Evolutionary conservation across 23 tunicate genomes (phyloP).

Genomic region (Corella eumyota): DNA sequence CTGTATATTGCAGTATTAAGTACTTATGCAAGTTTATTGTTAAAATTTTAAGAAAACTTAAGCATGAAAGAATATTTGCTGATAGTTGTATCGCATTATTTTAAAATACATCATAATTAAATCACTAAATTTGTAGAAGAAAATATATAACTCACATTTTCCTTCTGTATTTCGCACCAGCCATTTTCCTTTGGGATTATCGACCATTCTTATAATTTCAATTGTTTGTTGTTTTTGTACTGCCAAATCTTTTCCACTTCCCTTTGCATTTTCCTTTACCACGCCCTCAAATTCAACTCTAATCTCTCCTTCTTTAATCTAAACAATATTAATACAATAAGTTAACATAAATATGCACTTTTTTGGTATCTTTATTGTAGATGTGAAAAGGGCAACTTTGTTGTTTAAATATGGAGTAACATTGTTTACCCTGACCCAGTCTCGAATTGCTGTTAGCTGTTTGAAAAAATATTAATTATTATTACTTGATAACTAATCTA

Average conservation of each 20-base stretch:
- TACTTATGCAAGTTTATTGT: no score
- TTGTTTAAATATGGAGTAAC: no score
- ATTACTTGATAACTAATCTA: no score
- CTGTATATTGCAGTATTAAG: no score
- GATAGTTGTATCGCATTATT: no score
- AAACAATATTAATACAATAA: conserved; percentile 6
- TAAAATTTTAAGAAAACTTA: no score
- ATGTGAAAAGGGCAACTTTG: no score
- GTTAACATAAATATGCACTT: neutral
- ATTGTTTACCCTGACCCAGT: no score
- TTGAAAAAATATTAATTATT: no score
- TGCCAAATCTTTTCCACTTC: conserved; percentile 7
- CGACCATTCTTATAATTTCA: conserved; percentile 37
- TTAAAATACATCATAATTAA: neutral
- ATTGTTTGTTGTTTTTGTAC: conserved; percentile 24
- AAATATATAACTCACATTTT: conserved; percentile 29
- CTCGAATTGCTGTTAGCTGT: no score
- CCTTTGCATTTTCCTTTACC: conserved; percentile 18
- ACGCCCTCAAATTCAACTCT: conserved; percentile 7
- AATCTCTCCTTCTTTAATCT: conserved; percentile 58
- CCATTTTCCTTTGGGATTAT: conserved; percentile 57
- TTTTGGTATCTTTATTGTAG: no score
- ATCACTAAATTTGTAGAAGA: neutral
- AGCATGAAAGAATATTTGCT: no score
- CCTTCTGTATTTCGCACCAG: conserved; percentile 47